Percentiles rank a stretch among this genome's conserved stretches.
Evolutionary conservation across 2,888 invertebrate species (phyloP).

Genomic region (Dichetophora obliterata): DNA sequence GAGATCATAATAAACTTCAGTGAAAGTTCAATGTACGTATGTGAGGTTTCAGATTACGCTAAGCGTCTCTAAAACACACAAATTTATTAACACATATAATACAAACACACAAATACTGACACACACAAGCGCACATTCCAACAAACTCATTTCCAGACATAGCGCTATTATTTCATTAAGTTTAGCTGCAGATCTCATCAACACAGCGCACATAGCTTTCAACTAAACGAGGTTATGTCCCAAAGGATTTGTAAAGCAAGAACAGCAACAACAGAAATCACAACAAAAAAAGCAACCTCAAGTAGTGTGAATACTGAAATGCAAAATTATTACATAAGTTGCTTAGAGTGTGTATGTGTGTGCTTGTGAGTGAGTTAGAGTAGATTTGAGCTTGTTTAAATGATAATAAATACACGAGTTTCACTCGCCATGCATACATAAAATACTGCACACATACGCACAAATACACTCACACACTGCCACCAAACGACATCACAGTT

Average conservation of each 20-base stretch:
- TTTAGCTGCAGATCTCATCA: slow-evolving; percentile 25
- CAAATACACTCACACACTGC: not conserved
- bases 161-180: slow-evolving; percentile 35
- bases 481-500: not conserved
- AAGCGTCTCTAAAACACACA: too few species aligned
- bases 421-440: not conserved
- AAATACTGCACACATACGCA: not conserved
- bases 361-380: not conserved
- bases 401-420: not conserved
- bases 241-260: not conserved
- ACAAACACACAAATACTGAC: not conserved
- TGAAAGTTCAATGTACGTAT: too few species aligned
- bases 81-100: not conserved
- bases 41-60: not conserved
- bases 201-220: not conserved
- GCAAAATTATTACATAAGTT: slow-evolving; percentile 10
- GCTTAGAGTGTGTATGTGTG: not conserved
- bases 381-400: not conserved
- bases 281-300: not conserved
- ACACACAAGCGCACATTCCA: not conserved
- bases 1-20: too few species aligned
- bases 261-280: not conserved
- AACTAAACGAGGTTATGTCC: slow-evolving; percentile 16
- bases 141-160: not conserved
- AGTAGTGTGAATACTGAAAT: not conserved